Evolutionary conservation across 2,113 vertebrate species (phyloP), one percentile per base, ranked within the genome.

Genomic region (Ginglymostoma cirratum): DNA sequence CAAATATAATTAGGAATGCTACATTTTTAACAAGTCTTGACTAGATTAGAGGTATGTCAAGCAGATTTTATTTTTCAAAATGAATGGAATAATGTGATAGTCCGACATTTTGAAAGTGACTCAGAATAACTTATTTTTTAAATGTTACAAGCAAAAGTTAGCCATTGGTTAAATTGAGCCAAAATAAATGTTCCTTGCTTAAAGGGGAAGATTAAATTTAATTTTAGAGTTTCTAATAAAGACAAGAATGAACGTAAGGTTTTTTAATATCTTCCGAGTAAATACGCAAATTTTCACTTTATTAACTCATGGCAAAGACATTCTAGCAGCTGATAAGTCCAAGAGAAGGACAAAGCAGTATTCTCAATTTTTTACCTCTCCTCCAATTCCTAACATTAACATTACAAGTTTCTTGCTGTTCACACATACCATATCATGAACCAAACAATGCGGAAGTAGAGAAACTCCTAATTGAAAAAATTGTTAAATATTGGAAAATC

Each of bases 401-500:
- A 93, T 93, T 61, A 66, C 61, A 66, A 61, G 89, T 38, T 93
- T 93, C 89, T 92, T 93, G 89, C 61, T 93, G 89, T 67, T 93
- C 89, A 93, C 89, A 93, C 89, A 42, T 93, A 93, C n/a, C 61
- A 93, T 23, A 93, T 61, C 66, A 61, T 67, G 61, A 93, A 67
- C 61, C 38, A 66, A 93, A 93, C n/a, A n/a, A 93, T 93, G 89
- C 55, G 66, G 34, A 17, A 93, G 34, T 61, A 93, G n/a, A 93
- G 61, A 61, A 66, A 61, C 89, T 93, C 65, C 89, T 93, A 93
- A 93, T 93, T 93, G 61, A 67, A 93, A 93, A 93, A 93, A 66
- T 65, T 93, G 89, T 93, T 93, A 93, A 93, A 93, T 93, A 93
- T 93, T 93, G 61, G 65, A 93, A 67, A 93, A 93, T 93, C 89